These are phyloP conservation scores for Coelinius sp. DNA, from an alignment of 2,888 invertebrate genomes.

Conservation along the genomic window DNA sequence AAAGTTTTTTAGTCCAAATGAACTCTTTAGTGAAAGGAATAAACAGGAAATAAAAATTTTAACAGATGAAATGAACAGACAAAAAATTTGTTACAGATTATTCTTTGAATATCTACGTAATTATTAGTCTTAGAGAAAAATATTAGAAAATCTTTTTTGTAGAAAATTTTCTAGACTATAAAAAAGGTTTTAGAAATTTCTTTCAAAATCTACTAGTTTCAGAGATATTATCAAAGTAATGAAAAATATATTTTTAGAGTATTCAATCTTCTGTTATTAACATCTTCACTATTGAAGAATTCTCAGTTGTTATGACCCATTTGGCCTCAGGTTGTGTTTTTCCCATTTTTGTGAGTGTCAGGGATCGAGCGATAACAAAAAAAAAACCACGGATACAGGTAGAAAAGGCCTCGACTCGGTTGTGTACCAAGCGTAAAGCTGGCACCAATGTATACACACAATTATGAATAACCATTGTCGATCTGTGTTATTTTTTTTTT, in stretches of 20 bases:
- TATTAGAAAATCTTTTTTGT: background rate
- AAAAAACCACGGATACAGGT: constrained; percentile 32
- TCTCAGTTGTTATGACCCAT: background rate
- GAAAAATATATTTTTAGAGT: background rate
- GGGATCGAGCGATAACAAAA: constrained; percentile 36
- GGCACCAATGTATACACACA: constrained; percentile 42
- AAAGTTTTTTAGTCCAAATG: background rate
- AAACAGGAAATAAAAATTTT: background rate
- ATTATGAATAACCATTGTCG: constrained; percentile 29
- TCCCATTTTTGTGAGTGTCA: background rate
- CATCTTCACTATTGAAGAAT: background rate
- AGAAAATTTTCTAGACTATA: background rate
- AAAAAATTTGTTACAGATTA: background rate
- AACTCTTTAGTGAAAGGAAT: background rate
- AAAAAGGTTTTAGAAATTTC: background rate
- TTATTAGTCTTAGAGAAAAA: too few relatives aligned
- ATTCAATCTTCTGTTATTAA: background rate
- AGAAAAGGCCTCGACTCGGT: constrained; percentile 65
- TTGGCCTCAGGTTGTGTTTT: background rate
- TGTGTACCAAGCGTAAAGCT: constrained; percentile 65
- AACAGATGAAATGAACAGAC: too few relatives aligned
- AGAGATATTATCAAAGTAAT: background rate
- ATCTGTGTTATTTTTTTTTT: background rate
- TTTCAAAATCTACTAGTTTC: background rate
- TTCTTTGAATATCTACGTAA: background rate